Base-by-base conservation (phyloP, 2,797 vertebrate genomes). In the Lophotriccus pileatus region DNA sequence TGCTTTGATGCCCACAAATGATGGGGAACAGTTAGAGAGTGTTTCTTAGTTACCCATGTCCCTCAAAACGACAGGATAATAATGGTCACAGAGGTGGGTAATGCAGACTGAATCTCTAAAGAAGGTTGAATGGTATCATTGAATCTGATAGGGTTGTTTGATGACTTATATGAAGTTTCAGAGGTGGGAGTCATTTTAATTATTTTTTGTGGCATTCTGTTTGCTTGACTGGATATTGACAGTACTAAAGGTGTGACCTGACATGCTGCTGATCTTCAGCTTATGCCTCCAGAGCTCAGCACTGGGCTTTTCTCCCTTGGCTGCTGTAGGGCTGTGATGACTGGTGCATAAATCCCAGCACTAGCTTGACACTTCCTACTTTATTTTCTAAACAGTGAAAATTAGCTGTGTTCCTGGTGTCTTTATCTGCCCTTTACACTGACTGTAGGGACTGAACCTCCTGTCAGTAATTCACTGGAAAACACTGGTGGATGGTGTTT, bases 31-130 rank as follows among this genome's bases (percentile, higher is more conserved):
- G 4, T 8, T 68, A 7, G 28, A 30, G n/a, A n/a, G 27, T 2
- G 6, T 46, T 59, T 68, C 59, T 19, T 43, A 43, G 39, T n/a
- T 69, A 16, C 9, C 3, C 10, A 6, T 30, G 43, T 52, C 14
- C 20, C n/a, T 76, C 39, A 19, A 10, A 76, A 14, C 12, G n/a
- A 3, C 17, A 14, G 9, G 3, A 0, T 20, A 23, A 18, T 32
- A 28, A 58, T 25, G 7, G 8, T 27, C 1, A 0, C 2, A 8
- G 24, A 60, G 14, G 19, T 0, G 1, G 10, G 21, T 46, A 70
- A 41, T 12, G 27, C 0, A 0, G 6, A 3, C 6, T 59, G 56
- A 8, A 28, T 52, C 12, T 39, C 12, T 43, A 1, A 1, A 43
- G 49, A 34, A 63, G 8, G 11, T 11, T 22, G 16, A 53, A 32